These are phyloP conservation scores for Planococcus citri DNA, from an alignment of 1,140 invertebrate genomes.

Conservation along the genomic window DNA sequence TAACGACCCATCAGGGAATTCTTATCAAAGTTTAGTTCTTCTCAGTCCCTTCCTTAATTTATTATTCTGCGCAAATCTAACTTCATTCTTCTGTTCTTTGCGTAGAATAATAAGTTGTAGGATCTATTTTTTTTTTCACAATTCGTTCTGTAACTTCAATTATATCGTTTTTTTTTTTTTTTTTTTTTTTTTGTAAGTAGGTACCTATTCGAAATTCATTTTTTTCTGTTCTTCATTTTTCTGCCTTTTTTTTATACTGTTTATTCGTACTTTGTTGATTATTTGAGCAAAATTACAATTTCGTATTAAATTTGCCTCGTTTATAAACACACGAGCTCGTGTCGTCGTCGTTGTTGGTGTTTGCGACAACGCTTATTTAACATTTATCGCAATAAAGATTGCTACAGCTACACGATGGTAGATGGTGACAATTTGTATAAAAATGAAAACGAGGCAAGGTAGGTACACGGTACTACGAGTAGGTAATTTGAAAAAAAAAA, in stretches of 20 bases:
- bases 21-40: slow-evolving; percentile 9
- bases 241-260: not conserved
- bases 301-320: not conserved
- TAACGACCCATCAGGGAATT: slow-evolving; percentile 14
- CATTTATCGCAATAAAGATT: no score
- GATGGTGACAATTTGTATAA: no score
- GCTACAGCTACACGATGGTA: no score
- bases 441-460: not conserved
- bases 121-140: not conserved
- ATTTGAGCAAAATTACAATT: not conserved
- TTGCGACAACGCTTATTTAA: no score
- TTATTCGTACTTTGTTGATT: not conserved
- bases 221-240: not conserved
- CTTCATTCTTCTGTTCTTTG: not conserved
- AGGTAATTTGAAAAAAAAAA: not conserved
- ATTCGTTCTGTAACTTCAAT: not conserved
- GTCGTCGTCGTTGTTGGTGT: no score
- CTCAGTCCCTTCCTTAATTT: slow-evolving; percentile 12
- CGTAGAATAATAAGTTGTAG: not conserved
- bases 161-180: no score
- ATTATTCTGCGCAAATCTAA: slow-evolving; percentile 18
- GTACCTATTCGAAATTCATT: not conserved
- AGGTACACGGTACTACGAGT: no score
- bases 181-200: not conserved
- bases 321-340: not conserved